Percentiles rank a stretch among this genome's conserved stretches.
Evolutionary conservation across 2,113 vertebrate species (phyloP).

Genomic region (Hemichromis elongatus): DNA sequence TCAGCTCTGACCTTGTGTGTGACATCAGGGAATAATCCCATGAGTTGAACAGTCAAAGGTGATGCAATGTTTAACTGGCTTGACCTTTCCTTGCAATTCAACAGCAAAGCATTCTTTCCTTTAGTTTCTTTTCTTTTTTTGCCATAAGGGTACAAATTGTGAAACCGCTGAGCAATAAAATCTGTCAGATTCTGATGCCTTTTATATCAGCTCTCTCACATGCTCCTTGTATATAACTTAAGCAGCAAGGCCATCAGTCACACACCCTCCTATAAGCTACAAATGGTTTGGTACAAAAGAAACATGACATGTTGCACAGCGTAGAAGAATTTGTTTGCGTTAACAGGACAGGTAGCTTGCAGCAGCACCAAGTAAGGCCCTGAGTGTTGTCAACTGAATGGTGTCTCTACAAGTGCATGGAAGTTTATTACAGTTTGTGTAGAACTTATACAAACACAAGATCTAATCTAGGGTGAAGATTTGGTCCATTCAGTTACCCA

Average conservation of each 20-base stretch:
- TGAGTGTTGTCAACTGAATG: constrained; percentile 32
- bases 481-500: background rate
- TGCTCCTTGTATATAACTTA: background rate
- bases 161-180: background rate
- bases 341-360: constrained; percentile 28
- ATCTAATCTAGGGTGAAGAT: background rate
- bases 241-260: constrained; percentile 4
- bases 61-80: constrained; percentile 5
- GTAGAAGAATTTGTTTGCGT: background rate
- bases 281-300: constrained; percentile 23
- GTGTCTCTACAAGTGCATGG: background rate
- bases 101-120: background rate
- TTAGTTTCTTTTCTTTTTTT: background rate
- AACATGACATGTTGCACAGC: constrained; percentile 17
- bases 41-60: constrained; percentile 59
- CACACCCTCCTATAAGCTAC: background rate
- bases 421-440: constrained; percentile 12
- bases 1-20: constrained; percentile 57
- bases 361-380: constrained; percentile 59
- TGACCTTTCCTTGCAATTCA: background rate
- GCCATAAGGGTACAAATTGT: background rate
- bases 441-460: background rate
- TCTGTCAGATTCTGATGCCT: background rate
- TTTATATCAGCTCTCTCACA: background rate
- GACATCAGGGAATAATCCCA: constrained; percentile 63